Evolutionary conservation across 92 coral and sea anemone genomes (phyloP).

Genomic region (Zoanthus sansibaricus): DNA sequence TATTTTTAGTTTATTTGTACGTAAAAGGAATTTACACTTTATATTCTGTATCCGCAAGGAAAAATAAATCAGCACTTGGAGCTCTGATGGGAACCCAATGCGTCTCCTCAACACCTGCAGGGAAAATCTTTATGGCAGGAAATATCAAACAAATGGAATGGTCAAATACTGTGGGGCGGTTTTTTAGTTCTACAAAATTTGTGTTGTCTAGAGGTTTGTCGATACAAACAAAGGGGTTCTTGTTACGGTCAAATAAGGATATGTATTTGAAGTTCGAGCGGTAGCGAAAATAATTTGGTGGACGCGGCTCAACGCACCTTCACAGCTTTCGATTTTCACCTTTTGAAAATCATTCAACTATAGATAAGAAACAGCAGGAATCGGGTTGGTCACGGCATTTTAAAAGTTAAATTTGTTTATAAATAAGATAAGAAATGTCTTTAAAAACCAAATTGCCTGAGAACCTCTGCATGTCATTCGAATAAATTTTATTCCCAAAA

Average conservation of each 20-base stretch:
- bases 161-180: background rate
- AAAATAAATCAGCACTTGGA: too few relatives aligned
- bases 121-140: background rate
- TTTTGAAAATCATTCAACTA: background rate
- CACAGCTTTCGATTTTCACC: too few relatives aligned
- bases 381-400: background rate
- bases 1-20: too few relatives aligned
- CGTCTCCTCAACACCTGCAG: too few relatives aligned
- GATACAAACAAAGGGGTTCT: slow-evolving; percentile 4
- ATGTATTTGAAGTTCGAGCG: slow-evolving; percentile 5
- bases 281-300: background rate
- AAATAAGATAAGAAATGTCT: background rate
- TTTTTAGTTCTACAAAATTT: background rate
- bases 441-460: too few relatives aligned
- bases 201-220: slow-evolving; percentile 16
- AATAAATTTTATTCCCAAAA: too few relatives aligned
- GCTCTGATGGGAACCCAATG: too few relatives aligned
- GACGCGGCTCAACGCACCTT: slow-evolving; percentile 1
- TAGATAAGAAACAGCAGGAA: background rate
- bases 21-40: too few relatives aligned
- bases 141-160: background rate
- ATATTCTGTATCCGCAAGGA: too few relatives aligned
- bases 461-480: too few relatives aligned
- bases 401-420: background rate
- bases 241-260: slow-evolving; percentile 14